phyloP scores from a whole-genome alignment of 2,888 invertebrate genomes.

The Aromia moschata region DNA sequence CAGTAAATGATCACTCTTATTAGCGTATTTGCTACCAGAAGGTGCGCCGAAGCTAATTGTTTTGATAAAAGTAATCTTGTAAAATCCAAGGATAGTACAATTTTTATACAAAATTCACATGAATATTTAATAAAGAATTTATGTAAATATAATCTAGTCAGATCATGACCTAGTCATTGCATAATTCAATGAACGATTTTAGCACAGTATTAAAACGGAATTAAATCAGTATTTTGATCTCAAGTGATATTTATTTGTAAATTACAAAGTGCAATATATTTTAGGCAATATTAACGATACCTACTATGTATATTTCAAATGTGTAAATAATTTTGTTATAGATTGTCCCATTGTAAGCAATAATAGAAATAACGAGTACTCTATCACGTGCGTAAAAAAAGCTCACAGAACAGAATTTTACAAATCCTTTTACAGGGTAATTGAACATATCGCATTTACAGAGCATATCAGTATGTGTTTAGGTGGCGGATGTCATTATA shows the following conservation, averaged over 20 bases:
- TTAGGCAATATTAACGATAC: conserved; percentile 55
- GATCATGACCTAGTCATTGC: conserved; percentile 47
- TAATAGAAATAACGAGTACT: conserved; percentile 38
- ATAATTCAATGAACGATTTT: conserved; percentile 27
- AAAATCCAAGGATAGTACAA: conserved; percentile 58
- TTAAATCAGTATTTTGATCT: conserved; percentile 59
- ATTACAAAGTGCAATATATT: conserved; percentile 60
- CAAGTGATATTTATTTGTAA: conserved; percentile 56
- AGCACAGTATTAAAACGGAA: conserved; percentile 58
- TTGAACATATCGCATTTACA: conserved; percentile 54
- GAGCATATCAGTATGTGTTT: conserved; percentile 27
- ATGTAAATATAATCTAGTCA: conserved; percentile 34
- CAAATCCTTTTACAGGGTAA: conserved; percentile 56
- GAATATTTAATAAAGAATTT: conserved; percentile 25
- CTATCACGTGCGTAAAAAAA: conserved; percentile 24
- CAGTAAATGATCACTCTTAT: not conserved
- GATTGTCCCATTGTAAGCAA: conserved; percentile 48
- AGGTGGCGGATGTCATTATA: conserved; percentile 12
- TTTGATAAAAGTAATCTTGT: conserved; percentile 38
- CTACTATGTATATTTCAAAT: conserved; percentile 38
- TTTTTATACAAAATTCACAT: conserved; percentile 55
- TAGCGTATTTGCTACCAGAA: not conserved
- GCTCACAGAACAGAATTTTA: conserved; percentile 36
- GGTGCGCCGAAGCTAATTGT: conserved; percentile 18
- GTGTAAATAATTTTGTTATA: conserved; percentile 49